A percentile compares a stretch with the other conserved stretches of the same genome.
Evolutionary conservation across 1,140 invertebrate genomes (phyloP).

Genomic region (Cydia fagiglandana): DNA sequence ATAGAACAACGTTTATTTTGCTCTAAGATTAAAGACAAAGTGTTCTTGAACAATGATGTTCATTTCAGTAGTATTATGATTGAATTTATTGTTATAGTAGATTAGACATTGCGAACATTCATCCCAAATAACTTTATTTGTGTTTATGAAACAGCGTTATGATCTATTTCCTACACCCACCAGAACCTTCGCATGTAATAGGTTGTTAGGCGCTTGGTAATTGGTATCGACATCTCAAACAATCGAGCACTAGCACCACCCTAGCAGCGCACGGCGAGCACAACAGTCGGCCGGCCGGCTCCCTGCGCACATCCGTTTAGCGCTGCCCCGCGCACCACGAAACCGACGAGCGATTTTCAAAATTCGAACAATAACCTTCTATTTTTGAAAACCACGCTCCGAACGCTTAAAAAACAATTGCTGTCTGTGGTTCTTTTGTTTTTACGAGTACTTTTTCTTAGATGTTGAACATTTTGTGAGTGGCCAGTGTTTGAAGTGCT

Average conservation of each 20-base stretch:
- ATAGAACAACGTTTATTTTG: too few relatives aligned
- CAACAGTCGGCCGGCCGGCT: constrained; percentile 66
- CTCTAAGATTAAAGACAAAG: too few relatives aligned
- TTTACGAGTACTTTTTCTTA: neutral
- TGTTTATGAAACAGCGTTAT: neutral
- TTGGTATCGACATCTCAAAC: constrained; percentile 43
- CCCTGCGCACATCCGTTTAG: constrained; percentile 71
- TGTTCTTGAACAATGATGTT: too few relatives aligned
- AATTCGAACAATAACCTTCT: constrained; percentile 21
- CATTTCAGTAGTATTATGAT: too few relatives aligned
- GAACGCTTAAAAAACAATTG: constrained; percentile 25
- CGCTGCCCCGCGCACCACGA: constrained; percentile 57
- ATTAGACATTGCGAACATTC: too few relatives aligned
- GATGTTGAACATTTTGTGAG: neutral
- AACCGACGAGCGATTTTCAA: constrained; percentile 39
- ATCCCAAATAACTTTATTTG: too few relatives aligned
- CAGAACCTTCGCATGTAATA: neutral
- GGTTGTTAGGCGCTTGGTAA: neutral
- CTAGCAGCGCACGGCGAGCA: constrained; percentile 55
- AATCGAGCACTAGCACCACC: constrained; percentile 56
- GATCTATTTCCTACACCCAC: neutral
- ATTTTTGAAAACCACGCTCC: constrained; percentile 3
- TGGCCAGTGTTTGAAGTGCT: constrained; percentile 28
- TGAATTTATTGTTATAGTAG: too few relatives aligned
- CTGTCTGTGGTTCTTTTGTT: neutral